Percentiles rank a stretch among this genome's conserved stretches.
These are phyloP conservation scores for Tapirus terrestris DNA, from an alignment of 2,113 vertebrate genomes.

Conservation along the genomic window DNA sequence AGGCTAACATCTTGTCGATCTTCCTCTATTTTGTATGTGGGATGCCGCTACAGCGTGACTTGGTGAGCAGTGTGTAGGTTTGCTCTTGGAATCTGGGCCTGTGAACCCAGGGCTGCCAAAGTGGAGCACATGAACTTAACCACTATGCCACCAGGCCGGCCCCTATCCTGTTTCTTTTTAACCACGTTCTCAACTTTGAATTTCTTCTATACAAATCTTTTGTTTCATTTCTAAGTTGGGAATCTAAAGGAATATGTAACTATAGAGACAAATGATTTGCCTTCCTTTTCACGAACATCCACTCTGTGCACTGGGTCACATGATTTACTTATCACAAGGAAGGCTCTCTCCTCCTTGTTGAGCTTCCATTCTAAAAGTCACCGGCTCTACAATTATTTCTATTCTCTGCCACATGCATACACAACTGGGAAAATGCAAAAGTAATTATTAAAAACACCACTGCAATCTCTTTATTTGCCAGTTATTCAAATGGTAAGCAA, in stretches of 20 bases:
- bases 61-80: no score
- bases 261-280: background rate
- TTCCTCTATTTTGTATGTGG: no score
- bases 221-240: background rate
- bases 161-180: background rate
- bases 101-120: no score
- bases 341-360: background rate
- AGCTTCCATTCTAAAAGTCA: background rate
- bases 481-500: background rate
- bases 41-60: no score
- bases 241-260: background rate
- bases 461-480: background rate
- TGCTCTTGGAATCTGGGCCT: no score
- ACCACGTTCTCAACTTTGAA: background rate
- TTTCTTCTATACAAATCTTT: background rate
- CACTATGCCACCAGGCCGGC: background rate
- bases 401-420: background rate
- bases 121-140: background rate
- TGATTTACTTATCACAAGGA: background rate
- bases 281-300: background rate
- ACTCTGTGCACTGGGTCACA: background rate
- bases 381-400: background rate
- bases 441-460: background rate
- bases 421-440: background rate
- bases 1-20: no score